These are phyloP conservation scores for Campylorhamphus procurvoides DNA, from an alignment of 2,113 vertebrate species.

Conservation along the genomic window DNA sequence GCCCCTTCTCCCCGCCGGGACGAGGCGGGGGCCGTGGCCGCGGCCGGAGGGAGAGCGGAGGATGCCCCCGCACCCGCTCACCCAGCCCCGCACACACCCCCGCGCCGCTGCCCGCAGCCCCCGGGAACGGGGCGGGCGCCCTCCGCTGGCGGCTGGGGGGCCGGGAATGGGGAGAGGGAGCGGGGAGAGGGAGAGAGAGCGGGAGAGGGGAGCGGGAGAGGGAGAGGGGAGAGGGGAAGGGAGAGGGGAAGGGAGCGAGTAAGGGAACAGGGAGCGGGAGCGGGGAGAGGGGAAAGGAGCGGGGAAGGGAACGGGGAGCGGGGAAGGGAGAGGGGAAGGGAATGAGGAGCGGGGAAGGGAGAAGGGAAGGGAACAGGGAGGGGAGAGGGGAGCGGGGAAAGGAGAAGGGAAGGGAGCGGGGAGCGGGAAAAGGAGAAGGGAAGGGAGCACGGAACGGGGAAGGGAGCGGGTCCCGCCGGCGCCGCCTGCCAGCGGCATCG, in stretches of 20 bases:
- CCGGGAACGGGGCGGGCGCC: constrained; percentile 21
- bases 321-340: neutral
- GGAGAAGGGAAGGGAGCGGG: too few relatives aligned
- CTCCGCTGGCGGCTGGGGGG: constrained; percentile 43
- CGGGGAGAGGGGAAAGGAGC: neutral
- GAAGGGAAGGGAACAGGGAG: neutral
- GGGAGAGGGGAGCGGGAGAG: neutral
- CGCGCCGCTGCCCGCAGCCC: too few relatives aligned
- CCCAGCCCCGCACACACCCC: neutral
- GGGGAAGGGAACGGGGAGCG: neutral
- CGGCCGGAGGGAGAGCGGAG: too few relatives aligned
- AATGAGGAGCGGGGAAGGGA: neutral
- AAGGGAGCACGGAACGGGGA: neutral
- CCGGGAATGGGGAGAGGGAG: neutral
- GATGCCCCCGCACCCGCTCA: rapidly evolving
- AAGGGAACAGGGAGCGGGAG: neutral
- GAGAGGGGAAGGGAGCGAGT: too few relatives aligned
- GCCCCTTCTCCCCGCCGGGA: too few relatives aligned
- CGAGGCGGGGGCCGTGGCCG: rapidly evolving
- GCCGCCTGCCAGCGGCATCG: rapidly evolving
- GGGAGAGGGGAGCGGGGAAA: neutral
- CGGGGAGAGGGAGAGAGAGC: neutral
- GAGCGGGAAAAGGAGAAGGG: too few relatives aligned
- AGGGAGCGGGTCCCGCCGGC: neutral
- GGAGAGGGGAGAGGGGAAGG: neutral